Evolutionary conservation across 2,113 vertebrate species (phyloP).

Genomic region (Oryzias celebensis): DNA sequence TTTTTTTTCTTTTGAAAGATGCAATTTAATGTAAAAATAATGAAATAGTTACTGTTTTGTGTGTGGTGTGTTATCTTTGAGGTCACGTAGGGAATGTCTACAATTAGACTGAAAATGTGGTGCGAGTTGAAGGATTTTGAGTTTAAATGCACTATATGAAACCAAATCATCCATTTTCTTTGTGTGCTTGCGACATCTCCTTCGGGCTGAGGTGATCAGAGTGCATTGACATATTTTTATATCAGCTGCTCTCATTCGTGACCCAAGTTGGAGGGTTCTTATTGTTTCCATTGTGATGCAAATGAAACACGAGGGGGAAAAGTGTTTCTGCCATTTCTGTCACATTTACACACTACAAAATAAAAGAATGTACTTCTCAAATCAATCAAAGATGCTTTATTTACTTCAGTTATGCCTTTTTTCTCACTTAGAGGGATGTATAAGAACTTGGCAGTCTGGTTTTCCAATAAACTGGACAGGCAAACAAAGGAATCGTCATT

Average conservation of each 20-base stretch:
- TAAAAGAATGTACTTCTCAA: slow-evolving; percentile 70
- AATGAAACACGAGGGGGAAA: too few species aligned
- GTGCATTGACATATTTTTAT: neutral
- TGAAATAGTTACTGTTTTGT: too few species aligned
- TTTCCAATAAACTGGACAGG: slow-evolving; percentile 66
- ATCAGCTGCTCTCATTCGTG: too few species aligned
- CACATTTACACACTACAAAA: slow-evolving; percentile 18
- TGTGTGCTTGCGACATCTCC: slow-evolving; percentile 10
- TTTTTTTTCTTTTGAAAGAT: too few species aligned
- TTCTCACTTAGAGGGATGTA: slow-evolving; percentile 69
- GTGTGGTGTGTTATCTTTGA: too few species aligned
- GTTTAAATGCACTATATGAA: neutral
- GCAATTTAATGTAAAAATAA: too few species aligned
- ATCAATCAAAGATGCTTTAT: slow-evolving; percentile 65
- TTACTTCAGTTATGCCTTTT: slow-evolving; percentile 74
- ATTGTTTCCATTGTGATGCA: too few species aligned
- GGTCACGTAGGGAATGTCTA: too few species aligned
- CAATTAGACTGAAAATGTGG: too few species aligned
- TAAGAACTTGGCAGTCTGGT: slow-evolving; percentile 66
- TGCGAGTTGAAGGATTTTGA: neutral
- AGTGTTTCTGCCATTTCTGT: slow-evolving; percentile 6
- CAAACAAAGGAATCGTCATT: slow-evolving; percentile 53
- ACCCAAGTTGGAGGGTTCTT: too few species aligned
- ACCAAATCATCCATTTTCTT: slow-evolving; percentile 1
- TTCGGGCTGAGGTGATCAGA: neutral